Evolutionary conservation across 1,140 invertebrate genomes (phyloP), one percentile per base, ranked within the genome.

Genomic region (Aradophagus sp.): DNA sequence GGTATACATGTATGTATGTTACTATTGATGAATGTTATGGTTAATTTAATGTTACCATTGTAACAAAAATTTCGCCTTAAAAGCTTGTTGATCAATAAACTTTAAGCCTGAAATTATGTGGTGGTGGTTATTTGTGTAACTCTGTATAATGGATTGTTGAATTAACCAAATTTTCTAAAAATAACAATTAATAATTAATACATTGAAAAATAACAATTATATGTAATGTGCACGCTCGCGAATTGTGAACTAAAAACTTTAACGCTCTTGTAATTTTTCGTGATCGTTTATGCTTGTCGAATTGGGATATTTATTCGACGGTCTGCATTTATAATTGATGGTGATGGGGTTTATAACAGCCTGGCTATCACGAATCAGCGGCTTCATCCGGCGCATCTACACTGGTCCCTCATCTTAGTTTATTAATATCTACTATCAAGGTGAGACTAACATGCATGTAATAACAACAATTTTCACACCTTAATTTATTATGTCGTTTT

Each of bases 361-460:
- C 81, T 39, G 80, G 80, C 32, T 77, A 80, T 70, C 81, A 86
- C 44, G 83, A 84, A 67, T 84, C 81, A 53, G 86, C 88, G 65
- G 86, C 87, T 69, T 86, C 88, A 75, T 91, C 90, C 36, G 87
- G 86, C 50, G 84, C 89, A 66, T 89, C 88, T 65, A 86, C 89
- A 53, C 84, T 89, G 70, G 86, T 91, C 83, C 91, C 91, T 47
- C 89, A 91, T 79, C 89, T 92, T 76, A 90, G 88, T 81, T 87
- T 87, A 77, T 85, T 93, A 78, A 87, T 93, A 68, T 88, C 89
- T 75, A 89, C 89, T 80, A 80, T 92, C 65, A 90, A 92, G 91
- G 91, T 93, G 89, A 91, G 67, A 72, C 56, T 73, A 66, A 62
- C 35, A n/a, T 53, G 50, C 44, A 73, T 74, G 63, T 11, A 13